These are phyloP conservation scores for Stenichneumon culpator DNA, from an alignment of 2,888 invertebrate genomes.

Conservation along the genomic window DNA sequence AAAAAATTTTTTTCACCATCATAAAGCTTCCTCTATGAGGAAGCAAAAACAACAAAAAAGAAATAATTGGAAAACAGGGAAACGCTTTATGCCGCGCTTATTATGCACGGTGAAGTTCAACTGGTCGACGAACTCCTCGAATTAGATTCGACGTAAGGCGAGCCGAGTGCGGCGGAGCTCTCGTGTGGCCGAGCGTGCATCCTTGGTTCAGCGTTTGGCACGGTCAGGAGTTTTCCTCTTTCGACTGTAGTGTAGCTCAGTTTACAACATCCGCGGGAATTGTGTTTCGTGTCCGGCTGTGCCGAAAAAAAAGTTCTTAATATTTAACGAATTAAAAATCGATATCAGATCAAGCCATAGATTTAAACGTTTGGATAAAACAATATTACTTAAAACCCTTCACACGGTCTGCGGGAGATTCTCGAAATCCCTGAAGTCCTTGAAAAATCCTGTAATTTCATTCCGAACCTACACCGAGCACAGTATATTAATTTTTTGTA, in stretches of 20 bases:
- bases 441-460: no score
- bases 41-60: neutral
- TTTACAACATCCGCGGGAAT: neutral
- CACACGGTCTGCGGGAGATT: neutral
- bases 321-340: neutral
- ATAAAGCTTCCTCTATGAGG: no score
- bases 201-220: constrained; percentile 48
- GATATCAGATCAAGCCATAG: neutral
- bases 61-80: constrained; percentile 10
- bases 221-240: constrained; percentile 37
- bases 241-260: neutral
- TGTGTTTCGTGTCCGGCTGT: neutral
- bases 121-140: constrained; percentile 65
- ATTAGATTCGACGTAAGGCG: constrained; percentile 55
- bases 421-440: no score
- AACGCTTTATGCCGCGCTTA: constrained; percentile 29
- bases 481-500: neutral
- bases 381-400: neutral
- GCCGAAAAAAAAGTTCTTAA: neutral
- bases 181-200: constrained; percentile 37
- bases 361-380: neutral
- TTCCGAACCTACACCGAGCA: no score
- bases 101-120: constrained; percentile 55
- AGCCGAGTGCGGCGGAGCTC: constrained; percentile 29
- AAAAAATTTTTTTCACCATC: no score